Conservation (phyloP, 2,888 invertebrate genomes). For the Iphiclides podalirius region DNA sequence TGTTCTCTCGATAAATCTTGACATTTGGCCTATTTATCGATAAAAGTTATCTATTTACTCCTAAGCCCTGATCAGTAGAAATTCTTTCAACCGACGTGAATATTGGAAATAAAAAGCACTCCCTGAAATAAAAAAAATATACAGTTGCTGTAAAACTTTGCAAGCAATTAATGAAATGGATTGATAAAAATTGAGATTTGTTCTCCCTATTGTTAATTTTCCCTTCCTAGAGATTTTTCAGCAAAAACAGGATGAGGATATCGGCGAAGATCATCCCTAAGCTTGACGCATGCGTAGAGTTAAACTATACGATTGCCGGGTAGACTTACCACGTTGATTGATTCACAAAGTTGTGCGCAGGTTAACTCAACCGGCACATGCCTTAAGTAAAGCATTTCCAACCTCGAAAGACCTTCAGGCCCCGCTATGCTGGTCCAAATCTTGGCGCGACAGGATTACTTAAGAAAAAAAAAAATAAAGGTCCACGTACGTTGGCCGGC, state of each 20-base stretch:
- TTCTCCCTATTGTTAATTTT: too few species aligned
- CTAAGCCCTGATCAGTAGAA: neutral
- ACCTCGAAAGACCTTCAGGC: constrained; percentile 38
- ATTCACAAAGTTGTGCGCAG: constrained; percentile 75
- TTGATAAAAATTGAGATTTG: too few species aligned
- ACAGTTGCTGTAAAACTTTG: too few species aligned
- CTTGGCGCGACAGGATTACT: constrained; percentile 26
- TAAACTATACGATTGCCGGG: constrained; percentile 53
- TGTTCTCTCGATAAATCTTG: constrained; percentile 28
- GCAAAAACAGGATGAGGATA: constrained; percentile 23
- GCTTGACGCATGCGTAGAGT: constrained; percentile 59
- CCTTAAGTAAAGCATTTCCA: constrained; percentile 54
- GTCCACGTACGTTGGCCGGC: constrained; percentile 35
- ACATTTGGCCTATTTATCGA: constrained; percentile 43
- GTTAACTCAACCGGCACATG: constrained; percentile 56
- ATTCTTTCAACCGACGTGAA: too few species aligned
- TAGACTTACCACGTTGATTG: constrained; percentile 70
- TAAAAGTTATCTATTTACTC: constrained; percentile 30
- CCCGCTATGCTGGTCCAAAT: constrained; percentile 28
- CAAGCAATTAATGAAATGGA: too few species aligned
- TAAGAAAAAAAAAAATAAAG: constrained; percentile 36
- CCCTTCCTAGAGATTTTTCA: neutral
- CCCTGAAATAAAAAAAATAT: too few species aligned
- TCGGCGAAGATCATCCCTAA: constrained; percentile 50
- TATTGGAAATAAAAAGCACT: too few species aligned